A percentile compares a stretch with the other conserved stretches of the same genome.
These are phyloP conservation scores for Eidolon helvum DNA, from an alignment of 2,113 vertebrate genomes.

Conservation along the genomic window DNA sequence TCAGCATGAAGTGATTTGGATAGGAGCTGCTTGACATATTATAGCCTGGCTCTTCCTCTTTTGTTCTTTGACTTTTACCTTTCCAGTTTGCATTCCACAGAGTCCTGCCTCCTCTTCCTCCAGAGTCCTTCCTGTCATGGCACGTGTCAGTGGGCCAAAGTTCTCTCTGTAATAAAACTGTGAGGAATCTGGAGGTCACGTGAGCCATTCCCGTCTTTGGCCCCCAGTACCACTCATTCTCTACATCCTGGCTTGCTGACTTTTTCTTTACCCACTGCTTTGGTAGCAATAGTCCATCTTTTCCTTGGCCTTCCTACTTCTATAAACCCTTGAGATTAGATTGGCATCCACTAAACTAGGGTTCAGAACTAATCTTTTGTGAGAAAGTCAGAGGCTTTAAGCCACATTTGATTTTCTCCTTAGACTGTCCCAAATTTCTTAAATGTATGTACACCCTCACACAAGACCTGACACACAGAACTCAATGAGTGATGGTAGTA, in stretches of 20 bases:
- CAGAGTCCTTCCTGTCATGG: background rate
- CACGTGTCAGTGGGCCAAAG: background rate
- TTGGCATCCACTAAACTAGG: background rate
- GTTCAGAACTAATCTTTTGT: background rate
- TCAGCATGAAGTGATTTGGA: background rate
- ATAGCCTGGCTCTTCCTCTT: background rate
- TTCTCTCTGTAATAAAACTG: background rate
- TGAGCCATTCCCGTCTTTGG: background rate
- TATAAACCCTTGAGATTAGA: background rate
- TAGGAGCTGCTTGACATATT: background rate
- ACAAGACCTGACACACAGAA: background rate
- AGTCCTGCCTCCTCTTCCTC: background rate
- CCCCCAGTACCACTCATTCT: background rate
- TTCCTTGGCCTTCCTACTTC: background rate
- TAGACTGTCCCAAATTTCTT: background rate
- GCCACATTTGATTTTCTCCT: background rate
- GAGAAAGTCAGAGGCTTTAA: background rate
- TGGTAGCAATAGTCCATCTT: background rate
- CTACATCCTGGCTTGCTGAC: background rate
- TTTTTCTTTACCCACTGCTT: background rate
- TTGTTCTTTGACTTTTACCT: background rate
- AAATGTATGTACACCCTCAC: background rate
- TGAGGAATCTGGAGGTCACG: background rate
- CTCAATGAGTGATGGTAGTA: background rate
- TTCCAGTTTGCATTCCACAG: background rate